A percentile compares a stretch with the other conserved stretches of the same genome.
These are phyloP conservation scores for Oreortyx pictus DNA, from an alignment of 2,797 vertebrate genomes.

Conservation along the genomic window DNA sequence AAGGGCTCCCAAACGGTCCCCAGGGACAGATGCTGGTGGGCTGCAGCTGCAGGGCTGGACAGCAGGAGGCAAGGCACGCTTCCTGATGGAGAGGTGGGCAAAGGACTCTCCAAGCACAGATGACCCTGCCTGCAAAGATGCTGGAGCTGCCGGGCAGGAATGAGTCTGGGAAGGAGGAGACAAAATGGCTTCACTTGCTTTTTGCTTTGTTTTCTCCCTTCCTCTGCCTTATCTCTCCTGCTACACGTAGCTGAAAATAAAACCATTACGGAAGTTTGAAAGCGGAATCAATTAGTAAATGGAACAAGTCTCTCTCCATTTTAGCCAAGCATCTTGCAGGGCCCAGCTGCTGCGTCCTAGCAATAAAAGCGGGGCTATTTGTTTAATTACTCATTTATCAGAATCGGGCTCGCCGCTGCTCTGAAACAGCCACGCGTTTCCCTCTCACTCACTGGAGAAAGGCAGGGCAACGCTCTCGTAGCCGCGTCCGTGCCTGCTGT, in stretches of 20 bases:
- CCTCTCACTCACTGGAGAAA: not conserved
- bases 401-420: not conserved
- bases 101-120: not conserved
- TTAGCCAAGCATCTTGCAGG: not conserved
- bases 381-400: not conserved
- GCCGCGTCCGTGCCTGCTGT: not conserved
- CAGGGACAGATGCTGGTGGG: not conserved
- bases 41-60: not conserved
- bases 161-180: not conserved
- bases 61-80: not conserved
- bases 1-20: not conserved
- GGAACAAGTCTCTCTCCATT: not conserved
- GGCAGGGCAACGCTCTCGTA: not conserved
- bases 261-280: not conserved
- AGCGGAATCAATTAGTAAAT: not conserved
- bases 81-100: rapidly evolving
- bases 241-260: not conserved
- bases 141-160: rapidly evolving
- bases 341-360: not conserved
- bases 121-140: rapidly evolving
- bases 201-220: not conserved
- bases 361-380: not conserved
- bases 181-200: not conserved
- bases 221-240: not conserved
- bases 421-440: not conserved